Conservation (phyloP, 1,140 invertebrate species). For the Theocolax elegans region DNA sequence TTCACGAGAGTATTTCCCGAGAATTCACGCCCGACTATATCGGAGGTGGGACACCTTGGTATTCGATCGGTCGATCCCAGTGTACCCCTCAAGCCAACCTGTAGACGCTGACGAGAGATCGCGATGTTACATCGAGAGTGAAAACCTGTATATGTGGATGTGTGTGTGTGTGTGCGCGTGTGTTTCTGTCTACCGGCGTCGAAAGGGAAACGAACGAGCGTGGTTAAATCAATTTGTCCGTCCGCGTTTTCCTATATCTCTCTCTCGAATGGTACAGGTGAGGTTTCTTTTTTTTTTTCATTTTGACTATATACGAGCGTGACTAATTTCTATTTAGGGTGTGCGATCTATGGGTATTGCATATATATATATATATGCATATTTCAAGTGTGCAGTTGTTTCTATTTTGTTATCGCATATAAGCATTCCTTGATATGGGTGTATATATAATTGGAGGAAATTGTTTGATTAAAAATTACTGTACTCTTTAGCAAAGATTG, state of each 20-base stretch:
- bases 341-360: no score
- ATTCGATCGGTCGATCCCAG: conserved; percentile 4
- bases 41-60: not conserved
- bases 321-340: conserved; percentile 1
- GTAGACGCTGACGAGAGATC: not conserved
- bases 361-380: no score
- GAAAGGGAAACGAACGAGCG: not conserved
- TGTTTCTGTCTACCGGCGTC: not conserved
- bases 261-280: no score
- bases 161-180: not conserved
- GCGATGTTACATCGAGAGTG: not conserved
- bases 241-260: not conserved
- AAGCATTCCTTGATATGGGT: no score
- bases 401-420: no score
- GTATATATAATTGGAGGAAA: no score
- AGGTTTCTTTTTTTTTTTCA: not conserved
- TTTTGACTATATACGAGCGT: not conserved
- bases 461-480: no score
- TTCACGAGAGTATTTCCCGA: no score
- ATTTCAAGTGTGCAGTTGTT: no score
- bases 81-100: not conserved
- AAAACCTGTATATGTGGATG: not conserved
- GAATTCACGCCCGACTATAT: not conserved
- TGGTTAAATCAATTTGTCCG: conserved; percentile 7
- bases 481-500: no score